Evolutionary conservation across 2,888 invertebrate genomes (phyloP), one percentile per base, ranked within the genome.

Genomic region (Plebejus argus): DNA sequence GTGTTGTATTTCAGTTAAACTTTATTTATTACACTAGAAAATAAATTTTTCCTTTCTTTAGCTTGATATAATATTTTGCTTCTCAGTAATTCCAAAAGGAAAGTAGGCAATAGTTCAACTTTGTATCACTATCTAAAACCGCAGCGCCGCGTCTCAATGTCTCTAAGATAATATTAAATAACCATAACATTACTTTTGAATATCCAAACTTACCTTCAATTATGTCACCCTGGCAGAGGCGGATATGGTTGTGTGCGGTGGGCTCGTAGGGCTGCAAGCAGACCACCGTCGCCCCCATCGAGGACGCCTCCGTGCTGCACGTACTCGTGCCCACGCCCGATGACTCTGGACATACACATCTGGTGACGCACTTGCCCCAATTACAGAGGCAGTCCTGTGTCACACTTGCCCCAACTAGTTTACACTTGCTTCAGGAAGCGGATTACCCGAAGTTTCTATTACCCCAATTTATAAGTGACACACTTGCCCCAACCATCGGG

Each of bases 181-280:
- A 18, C 49, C 15, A 15, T 53, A 53, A 53, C 1, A 18, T 53
- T 53, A 45, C 53, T 5, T 18, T 18, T 53, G 18, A 18, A 53
- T 53, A 18, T 53, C 18, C 4, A 53, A 58, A 58, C 35, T 81
- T 89, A 93, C 98, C 98, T 96, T 98, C 98, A 81, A 99, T 96
- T 81, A 98, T 97, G 89, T 99, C 98, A 79, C 98, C 99, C 87
- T 97, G 97, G 86, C 96, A 96, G 83, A 99, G 96, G 80, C 96
- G 95, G 81, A 99, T 95, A 87, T 98, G 98, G 0, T 97, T 97
- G 10, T 96, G 95, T 81, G 96, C 95, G 1, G 96, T 72, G 77
- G 82, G 81, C 82, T 96, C 95, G 91, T 97, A 98, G 80, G 97
- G 96, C 89, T 97, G 97, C 86, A 98, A 95, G 89, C 98, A 98